Conservation (phyloP, 2,797 vertebrate genomes). For the Phoebastria nigripes region DNA sequence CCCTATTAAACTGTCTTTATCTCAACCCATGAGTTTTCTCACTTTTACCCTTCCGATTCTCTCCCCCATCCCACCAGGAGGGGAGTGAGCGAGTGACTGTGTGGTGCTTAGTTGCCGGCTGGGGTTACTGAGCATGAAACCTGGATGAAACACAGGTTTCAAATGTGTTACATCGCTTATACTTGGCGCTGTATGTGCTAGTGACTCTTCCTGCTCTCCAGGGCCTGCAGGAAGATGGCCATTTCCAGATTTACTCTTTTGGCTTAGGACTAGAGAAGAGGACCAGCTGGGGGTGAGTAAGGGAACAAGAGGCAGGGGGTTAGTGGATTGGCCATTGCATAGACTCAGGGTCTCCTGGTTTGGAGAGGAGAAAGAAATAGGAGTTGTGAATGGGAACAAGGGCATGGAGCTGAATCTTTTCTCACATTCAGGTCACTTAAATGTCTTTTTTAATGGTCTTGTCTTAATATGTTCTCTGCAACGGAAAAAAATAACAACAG, state of each 20-base stretch:
- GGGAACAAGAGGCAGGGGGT: neutral
- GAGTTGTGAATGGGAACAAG: neutral
- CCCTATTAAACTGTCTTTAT: too few species aligned
- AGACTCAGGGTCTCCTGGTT: neutral
- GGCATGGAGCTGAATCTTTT: neutral
- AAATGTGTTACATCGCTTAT: neutral
- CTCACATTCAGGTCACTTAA: neutral
- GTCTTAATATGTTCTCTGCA: neutral
- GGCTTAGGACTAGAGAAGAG: neutral
- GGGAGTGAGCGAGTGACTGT: too few species aligned
- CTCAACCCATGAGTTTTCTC: too few species aligned
- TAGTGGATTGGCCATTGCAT: neutral
- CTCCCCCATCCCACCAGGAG: too few species aligned
- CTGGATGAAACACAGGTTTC: neutral
- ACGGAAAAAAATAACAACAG: neutral
- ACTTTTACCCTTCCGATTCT: too few species aligned
- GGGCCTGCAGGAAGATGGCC: neutral
- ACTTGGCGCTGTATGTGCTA: neutral
- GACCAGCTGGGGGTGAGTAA: rapidly evolving
- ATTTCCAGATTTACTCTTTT: neutral
- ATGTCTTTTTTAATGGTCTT: neutral
- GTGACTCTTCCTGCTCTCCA: neutral
- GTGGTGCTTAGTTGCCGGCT: too few species aligned
- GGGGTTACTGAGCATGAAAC: too few species aligned
- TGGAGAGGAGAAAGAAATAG: neutral